These are phyloP conservation scores for Anoplopoma fimbria DNA, from an alignment of 2,113 vertebrate species.

Conservation along the genomic window DNA sequence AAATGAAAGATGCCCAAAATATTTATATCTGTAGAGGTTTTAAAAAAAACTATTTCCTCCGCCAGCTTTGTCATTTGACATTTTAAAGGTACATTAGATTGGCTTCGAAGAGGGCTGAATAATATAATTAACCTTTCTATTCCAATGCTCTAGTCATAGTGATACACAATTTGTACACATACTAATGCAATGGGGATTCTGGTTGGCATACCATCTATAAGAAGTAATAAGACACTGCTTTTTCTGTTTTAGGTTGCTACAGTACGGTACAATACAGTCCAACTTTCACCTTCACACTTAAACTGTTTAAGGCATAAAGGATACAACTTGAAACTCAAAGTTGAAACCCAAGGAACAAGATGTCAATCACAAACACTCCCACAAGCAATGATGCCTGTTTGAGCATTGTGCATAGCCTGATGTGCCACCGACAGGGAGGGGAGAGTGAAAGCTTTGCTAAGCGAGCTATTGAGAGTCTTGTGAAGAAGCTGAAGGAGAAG, in stretches of 20 bases:
- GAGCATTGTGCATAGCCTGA: slow-evolving; percentile 98
- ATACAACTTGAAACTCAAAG: slow-evolving; percentile 41
- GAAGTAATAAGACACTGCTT: background rate
- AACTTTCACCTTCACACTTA: slow-evolving; percentile 5
- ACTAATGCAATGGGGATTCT: background rate
- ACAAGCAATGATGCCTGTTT: slow-evolving; percentile 97
- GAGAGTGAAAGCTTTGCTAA: slow-evolving; percentile 98
- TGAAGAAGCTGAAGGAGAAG: slow-evolving; percentile 99
- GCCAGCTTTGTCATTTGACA: background rate
- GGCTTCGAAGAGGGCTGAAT: background rate
- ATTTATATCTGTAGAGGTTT: background rate
- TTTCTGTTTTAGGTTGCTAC: slow-evolving; percentile 41
- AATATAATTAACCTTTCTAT: background rate
- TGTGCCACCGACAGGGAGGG: slow-evolving; percentile 98
- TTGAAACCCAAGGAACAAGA: slow-evolving; percentile 72
- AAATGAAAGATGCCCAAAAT: background rate
- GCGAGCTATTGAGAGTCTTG: slow-evolving; percentile 95
- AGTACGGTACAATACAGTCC: too few relatives aligned
- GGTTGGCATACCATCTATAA: background rate
- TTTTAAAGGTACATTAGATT: background rate
- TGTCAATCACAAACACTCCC: slow-evolving; percentile 97
- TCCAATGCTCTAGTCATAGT: background rate
- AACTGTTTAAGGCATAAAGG: slow-evolving; percentile 14
- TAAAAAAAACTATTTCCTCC: background rate
- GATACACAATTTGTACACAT: background rate